phyloP scores from a whole-genome alignment of 1,140 invertebrate species.

The Delia radicum region DNA sequence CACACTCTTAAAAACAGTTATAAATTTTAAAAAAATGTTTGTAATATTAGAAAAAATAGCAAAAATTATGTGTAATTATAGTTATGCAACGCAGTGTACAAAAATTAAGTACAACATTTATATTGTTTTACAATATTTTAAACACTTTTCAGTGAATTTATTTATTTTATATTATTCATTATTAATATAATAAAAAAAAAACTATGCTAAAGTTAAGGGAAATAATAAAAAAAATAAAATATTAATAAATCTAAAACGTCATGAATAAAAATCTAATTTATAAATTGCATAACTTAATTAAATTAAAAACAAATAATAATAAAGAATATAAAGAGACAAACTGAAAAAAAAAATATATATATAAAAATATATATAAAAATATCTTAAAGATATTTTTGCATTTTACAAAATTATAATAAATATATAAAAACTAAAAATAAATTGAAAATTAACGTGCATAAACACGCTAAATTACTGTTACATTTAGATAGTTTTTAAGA shows the following conservation, averaged over 20 bases:
- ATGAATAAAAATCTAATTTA: neutral
- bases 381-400: neutral
- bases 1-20: too few relatives aligned
- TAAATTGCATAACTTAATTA: neutral
- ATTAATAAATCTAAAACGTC: neutral
- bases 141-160: slow-evolving; percentile 20
- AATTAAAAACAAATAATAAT: neutral
- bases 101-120: neutral
- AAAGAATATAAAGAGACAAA: neutral
- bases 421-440: neutral
- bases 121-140: slow-evolving; percentile 16
- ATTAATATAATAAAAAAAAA: slow-evolving; percentile 23
- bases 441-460: neutral
- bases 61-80: too few relatives aligned
- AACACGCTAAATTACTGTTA: neutral
- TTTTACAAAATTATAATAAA: neutral
- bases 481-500: too few relatives aligned
- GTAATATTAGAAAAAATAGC: too few relatives aligned
- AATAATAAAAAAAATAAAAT: neutral
- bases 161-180: slow-evolving; percentile 13
- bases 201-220: neutral
- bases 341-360: neutral
- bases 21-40: too few relatives aligned
- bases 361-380: neutral
- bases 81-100: too few relatives aligned